Base-by-base conservation (phyloP, 2,888 invertebrate genomes). In the Exephanes ischioxanthus region DNA sequence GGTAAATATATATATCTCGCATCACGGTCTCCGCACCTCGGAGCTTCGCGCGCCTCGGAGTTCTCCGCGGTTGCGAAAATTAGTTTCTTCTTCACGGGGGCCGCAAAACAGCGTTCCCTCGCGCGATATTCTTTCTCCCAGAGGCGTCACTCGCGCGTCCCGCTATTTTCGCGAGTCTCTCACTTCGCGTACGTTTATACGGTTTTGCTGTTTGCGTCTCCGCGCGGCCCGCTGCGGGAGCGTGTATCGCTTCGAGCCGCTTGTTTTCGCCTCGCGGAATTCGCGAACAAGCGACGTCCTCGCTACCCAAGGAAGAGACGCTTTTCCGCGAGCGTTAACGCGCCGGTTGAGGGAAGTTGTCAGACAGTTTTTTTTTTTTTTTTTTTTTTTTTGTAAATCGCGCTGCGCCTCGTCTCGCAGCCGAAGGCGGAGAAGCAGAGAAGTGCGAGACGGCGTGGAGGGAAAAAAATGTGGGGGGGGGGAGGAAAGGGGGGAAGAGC, bases 301-400 rank as follows among this genome's bases (percentile, higher is more conserved):
- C 58, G 68, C 14, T 70, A 58, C 67, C 67, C 19, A 3, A 26
- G 26, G 58, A 26, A 22, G 26, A 58, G 72, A 67, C 75, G 66
- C 55, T 80, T 76, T 68, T 77, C 84, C 77, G 73, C 76, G 72
- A 75, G 80, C 75, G 33, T 26, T 33, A 30, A 63, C 55, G 30
- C 33, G n/a, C 9, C 63, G 63, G 41, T 66, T 58, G 70, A 76
- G 55, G 81, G 76, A 85, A 86, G 86, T 86, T 86, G 83, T 83
- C 80, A 77, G 79, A 58, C 58, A 72, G 83, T 89, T 88, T 84
- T 87, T 84, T 77, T 19, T 37, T 37, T 37, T 2, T 37, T 37
- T 7, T 9, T 88, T 84, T 87, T 84, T 77, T 66, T 19, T 37
- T 37, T 37, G 37, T 37, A 37, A 37, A 37, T 37, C 37, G 37